Conservation (phyloP, 1,140 invertebrate genomes). For the Periplaneta americana region DNA sequence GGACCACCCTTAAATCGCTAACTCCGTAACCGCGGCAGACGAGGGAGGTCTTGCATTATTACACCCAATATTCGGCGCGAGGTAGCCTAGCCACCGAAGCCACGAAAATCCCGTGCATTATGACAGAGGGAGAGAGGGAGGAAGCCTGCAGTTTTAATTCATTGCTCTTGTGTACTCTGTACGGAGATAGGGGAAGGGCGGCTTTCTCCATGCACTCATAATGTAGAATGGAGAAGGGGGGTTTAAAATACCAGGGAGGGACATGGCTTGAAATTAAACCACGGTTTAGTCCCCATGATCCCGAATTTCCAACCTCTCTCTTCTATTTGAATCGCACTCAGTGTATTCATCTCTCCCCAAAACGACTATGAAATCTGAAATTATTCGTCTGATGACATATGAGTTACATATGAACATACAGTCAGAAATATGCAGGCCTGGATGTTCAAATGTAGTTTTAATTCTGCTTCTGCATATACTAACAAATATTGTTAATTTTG, state of each 20-base stretch:
- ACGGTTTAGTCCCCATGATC: not conserved
- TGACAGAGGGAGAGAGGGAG: not conserved
- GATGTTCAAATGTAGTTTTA: too few species aligned
- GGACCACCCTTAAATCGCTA: not conserved
- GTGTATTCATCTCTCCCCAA: not conserved
- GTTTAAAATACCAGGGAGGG: not conserved
- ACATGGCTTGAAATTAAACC: not conserved
- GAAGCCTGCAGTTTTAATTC: not conserved
- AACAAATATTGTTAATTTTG: too few species aligned
- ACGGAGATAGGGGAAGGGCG: not conserved
- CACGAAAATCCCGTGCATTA: not conserved
- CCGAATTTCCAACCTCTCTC: not conserved
- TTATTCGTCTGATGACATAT: not conserved
- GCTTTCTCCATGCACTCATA: not conserved
- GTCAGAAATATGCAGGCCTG: too few species aligned
- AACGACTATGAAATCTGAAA: not conserved
- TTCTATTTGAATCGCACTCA: not conserved
- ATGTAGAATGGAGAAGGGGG: too few species aligned
- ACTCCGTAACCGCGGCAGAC: not conserved
- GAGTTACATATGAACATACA: too few species aligned
- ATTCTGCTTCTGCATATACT: too few species aligned
- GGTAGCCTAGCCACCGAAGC: not conserved
- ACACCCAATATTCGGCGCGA: not conserved
- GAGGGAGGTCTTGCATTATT: not conserved
- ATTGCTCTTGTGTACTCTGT: not conserved